Evolutionary conservation across 2,113 vertebrate species (phyloP), one percentile per base, ranked within the genome.

Genomic region (Atherinomorus stipes): DNA sequence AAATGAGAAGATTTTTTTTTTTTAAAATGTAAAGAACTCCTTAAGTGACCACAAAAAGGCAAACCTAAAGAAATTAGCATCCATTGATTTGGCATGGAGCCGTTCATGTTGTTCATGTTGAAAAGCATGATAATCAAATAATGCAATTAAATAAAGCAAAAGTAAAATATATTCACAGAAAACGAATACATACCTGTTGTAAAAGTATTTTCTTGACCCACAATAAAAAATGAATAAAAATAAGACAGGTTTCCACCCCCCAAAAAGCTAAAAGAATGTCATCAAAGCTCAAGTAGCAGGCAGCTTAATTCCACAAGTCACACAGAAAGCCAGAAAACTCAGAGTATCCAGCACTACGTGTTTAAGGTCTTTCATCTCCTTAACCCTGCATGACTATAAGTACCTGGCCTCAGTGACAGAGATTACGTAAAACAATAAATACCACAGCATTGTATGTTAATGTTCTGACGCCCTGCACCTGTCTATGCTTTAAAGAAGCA

Each of bases 291-390:
- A 80, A 67, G 84, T 21, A 57, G 73, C 63, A 65, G 63, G 60
- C 70, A 79, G 25, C 52, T 86, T 86, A 75, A 85, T 82, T 88
- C 83, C 89, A 86, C 85, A 78, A 74, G 82, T 91, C 71, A 79
- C 73, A 68, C 65, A 84, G 76, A 69, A 85, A 82, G 72, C 26
- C 28, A 73, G 70, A 10, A 64, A 71, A 74, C 42, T 81, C 28
- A 45, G 58, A 80, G 62, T 57, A 79, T 91, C 89, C 86, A 82
- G 79, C 40, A 26, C 83, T 72, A 52, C 50, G 64, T 53, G 62
- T 65, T 80, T 82, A 25, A 85, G 78, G 80, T 91, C 88, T 88
- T 90, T 94, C 92, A 94, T 94, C 80, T 91, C 91, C 70, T 89
- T 83, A 53, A 68, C 67, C 68, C 84, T 80, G 82, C 74, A 44